Evolutionary conservation across 2,113 vertebrate genomes (phyloP), one percentile per base, ranked within the genome.

Genomic region (Brachyhypopomus gauderio): DNA sequence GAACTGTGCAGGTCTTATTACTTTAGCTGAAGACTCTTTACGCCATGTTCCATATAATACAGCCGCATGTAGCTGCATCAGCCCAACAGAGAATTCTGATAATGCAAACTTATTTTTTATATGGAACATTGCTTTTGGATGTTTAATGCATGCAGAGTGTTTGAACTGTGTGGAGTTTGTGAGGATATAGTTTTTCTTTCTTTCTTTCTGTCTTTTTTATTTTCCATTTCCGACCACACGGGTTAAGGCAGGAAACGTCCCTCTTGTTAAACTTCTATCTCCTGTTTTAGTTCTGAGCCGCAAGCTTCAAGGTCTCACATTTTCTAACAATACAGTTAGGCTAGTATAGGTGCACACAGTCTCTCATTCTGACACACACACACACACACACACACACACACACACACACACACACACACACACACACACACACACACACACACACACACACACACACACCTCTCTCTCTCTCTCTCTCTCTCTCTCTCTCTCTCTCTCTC

Each of bases 201-300:
- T 83, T 81, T 78, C 72, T 79, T 75, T 12, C 84, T 85, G 83
- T 82, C 75, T 74, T 75, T 77, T 75, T 12, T 58, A 85, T 80
- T 88, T 85, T 88, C 87, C 87, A 88, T 88, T 88, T 85, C 85
- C 85, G 84, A 85, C 84, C 79, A 88, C 79, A 71, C 20, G 16
- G 76, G 77, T 52, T 17, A 75, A 59, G 69, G 81, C 84, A 86
- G 85, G 86, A 87, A 86, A 81, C 83, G 86, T 87, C 86, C 86
- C 45, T 82, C 76, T 73, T 60, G 41, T 38, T 80, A 75, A 79
- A 73, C 52, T 59, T 58, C 34, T 74, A 38, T 67, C 80, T 78
- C 25, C 56, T 79, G 41, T 84, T 84, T 60, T 78, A 81, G 76
- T 78, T 76, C 34, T 82, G 69, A 85, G 73, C 83, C 80, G 83